A percentile compares a stretch with the other conserved stretches of the same genome.
Evolutionary conservation across 2,888 invertebrate species (phyloP).

Genomic region (Phanerotoma sp.): DNA sequence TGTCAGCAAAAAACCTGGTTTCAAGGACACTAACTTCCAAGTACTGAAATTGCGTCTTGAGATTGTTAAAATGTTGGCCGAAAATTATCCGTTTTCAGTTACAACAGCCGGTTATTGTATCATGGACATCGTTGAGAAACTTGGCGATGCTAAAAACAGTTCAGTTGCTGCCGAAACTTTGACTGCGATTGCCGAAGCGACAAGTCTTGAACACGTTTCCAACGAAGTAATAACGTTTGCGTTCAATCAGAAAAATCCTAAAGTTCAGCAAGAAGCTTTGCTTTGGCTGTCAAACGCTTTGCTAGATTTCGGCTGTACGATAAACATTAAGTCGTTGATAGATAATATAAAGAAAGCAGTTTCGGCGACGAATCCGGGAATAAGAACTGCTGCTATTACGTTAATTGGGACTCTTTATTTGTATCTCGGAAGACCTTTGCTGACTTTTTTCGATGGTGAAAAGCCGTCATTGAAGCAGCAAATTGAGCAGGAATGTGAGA

Average conservation of each 20-base stretch:
- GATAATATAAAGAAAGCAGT: slow-evolving; percentile 82
- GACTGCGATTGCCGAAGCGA: slow-evolving; percentile 75
- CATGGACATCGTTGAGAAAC: slow-evolving; percentile 79
- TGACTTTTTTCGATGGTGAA: slow-evolving; percentile 82
- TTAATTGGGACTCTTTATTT: slow-evolving; percentile 77
- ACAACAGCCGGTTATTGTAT: slow-evolving; percentile 75
- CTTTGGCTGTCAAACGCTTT: slow-evolving; percentile 78
- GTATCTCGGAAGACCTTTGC: slow-evolving; percentile 75
- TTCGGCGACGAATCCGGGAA: slow-evolving; percentile 80
- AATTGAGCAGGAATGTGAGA: slow-evolving; percentile 84
- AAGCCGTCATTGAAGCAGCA: slow-evolving; percentile 81
- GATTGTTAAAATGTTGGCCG: slow-evolving; percentile 74
- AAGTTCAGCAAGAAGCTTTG: slow-evolving; percentile 84
- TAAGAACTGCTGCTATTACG: slow-evolving; percentile 75
- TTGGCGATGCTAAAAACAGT: slow-evolving; percentile 82
- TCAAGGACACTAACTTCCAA: slow-evolving; percentile 88
- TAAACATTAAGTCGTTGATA: slow-evolving; percentile 73
- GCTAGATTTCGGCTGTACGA: slow-evolving; percentile 82
- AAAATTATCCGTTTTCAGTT: slow-evolving; percentile 72
- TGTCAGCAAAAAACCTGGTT: slow-evolving; percentile 80
- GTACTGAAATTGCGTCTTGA: slow-evolving; percentile 83
- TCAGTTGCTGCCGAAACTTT: slow-evolving; percentile 70
- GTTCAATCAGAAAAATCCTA: slow-evolving; percentile 86
- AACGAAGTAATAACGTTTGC: slow-evolving; percentile 73
- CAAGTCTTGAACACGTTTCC: slow-evolving; percentile 73